Percentiles rank a stretch among this genome's conserved stretches.
Conservation (phyloP, 2,113 vertebrate species). For the human region GRCh38 chr2:160552501-160553000, state of each 20-base stretch:
- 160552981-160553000: neutral
- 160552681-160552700: neutral
- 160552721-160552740: neutral
- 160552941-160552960: neutral
- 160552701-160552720: neutral
- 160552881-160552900: neutral
- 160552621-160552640: neutral
- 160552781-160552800: neutral
- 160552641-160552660: neutral
- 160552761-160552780: neutral
- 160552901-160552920: neutral
- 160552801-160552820: neutral
- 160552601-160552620: neutral
- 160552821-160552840: neutral
- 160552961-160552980: neutral
- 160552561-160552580: neutral
- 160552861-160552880: neutral
- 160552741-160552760: neutral
- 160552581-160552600: neutral
- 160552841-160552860: neutral
- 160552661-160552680: neutral
- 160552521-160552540: neutral
- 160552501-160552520: neutral
- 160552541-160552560: neutral
- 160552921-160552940: neutral